Base-by-base conservation (phyloP, 2,797 vertebrate genomes). In the Poeciliopsis paucimaculata region DNA sequence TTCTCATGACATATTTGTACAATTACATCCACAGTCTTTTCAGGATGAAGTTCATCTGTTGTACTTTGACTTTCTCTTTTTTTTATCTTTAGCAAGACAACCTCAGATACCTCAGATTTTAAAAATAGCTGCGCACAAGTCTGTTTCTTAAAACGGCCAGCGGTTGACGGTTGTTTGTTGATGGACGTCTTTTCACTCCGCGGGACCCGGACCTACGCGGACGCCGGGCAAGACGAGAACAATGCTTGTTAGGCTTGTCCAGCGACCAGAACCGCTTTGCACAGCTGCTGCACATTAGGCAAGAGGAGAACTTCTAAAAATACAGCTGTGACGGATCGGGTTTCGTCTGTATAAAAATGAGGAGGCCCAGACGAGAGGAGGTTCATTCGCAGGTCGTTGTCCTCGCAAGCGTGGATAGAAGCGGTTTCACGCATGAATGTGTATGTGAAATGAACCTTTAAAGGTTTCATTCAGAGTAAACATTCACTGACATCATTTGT, bases 361-460 rank as follows among this genome's bases (percentile, higher is more conserved):
- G 94, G 92, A 95, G 95, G 95, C 95, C 95, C 95, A 97, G 95
- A 95, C 95, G 93, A 73, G 18, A 57, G 84, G 83, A 91, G 93
- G 96, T 96, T 97, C 94, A 45, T 91, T 90, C 93, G 89, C 92
- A 94, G 97, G 96, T 97, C 95, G 90, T 79, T 91, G 93, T 94
- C 95, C 95, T 96, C 96, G 90, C 94, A 96, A 95, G 94, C 9
- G 16, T 68, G 34, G 34, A 28, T 68, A 68, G 64, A 68, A 39
- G 64, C 7, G 64, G 36, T 23, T 39, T 68, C 20, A 41, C 8
- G 10, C 64, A 23, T 39, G 20, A 68, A 41, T 68, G 9, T 68
- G 23, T 41, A 9, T 66, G 34, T 53, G 7, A 68, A 68, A 68
- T 26, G 9, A 68, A 4, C 34, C 36, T 66, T 66, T 39, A 20